Evolutionary conservation across 2,888 invertebrate genomes (phyloP).

Genomic region (Hemithea aestivaria): DNA sequence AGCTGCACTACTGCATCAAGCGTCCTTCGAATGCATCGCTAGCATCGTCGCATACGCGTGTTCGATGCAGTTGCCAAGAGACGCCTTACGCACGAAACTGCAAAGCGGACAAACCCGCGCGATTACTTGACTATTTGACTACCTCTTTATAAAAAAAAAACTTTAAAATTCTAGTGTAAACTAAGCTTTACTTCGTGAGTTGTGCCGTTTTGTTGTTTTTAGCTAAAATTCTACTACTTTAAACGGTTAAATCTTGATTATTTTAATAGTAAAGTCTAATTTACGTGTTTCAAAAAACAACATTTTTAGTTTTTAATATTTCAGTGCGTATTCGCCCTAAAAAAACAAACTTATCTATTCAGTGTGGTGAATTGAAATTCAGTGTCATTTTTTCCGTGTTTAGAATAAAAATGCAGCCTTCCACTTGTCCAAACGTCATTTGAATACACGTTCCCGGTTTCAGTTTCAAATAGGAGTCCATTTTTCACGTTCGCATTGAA

Average conservation of each 20-base stretch:
- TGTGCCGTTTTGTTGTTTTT: no score
- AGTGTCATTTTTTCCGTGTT: constrained; percentile 15
- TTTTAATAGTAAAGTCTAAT: no score
- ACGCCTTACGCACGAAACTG: constrained; percentile 68
- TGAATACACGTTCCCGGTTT: constrained; percentile 50
- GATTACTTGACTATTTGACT: constrained; percentile 33
- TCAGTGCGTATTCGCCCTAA: no score
- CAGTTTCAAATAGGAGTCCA: constrained; percentile 55
- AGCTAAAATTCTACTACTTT: no score
- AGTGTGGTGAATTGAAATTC: constrained; percentile 12
- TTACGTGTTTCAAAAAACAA: no score
- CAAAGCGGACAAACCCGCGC: constrained; percentile 42
- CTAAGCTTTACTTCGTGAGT: no score
- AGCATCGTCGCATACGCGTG: constrained; percentile 59
- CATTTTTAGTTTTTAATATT: no score
- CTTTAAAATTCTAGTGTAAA: no score
- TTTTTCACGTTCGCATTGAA: constrained; percentile 74
- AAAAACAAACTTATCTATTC: no score
- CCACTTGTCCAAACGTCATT: constrained; percentile 58
- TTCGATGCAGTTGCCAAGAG: constrained; percentile 58
- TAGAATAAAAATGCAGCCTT: constrained; percentile 48
- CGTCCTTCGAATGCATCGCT: constrained; percentile 53
- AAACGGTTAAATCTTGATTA: no score
- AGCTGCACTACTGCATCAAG: constrained; percentile 12
- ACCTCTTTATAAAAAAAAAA: neutral